phyloP scores from a whole-genome alignment of 1,140 invertebrate species.

The Latrodectus geometricus region DNA sequence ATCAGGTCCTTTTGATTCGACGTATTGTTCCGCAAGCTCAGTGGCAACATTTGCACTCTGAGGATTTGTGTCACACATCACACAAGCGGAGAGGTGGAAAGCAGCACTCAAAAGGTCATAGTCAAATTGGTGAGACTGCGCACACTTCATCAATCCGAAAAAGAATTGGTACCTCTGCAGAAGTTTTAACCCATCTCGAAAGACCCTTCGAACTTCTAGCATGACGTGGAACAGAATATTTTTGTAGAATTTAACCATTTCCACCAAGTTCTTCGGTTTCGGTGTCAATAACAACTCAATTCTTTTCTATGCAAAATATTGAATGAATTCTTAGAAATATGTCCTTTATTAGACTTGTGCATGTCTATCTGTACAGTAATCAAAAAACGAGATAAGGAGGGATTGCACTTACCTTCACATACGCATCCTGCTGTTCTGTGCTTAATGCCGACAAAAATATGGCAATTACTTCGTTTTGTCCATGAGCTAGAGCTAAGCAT shows the following conservation, averaged over 20 bases:
- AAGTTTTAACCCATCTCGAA: neutral
- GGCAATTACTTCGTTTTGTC: neutral
- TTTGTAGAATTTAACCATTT: neutral
- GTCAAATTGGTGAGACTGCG: neutral
- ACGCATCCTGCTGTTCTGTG: slow-evolving; percentile 9
- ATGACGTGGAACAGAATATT: slow-evolving; percentile 5
- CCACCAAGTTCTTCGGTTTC: neutral
- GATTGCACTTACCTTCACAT: slow-evolving; percentile 13
- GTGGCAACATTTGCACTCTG: neutral
- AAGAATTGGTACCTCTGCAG: neutral
- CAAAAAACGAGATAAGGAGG: too few relatives aligned
- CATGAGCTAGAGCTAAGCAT: neutral
- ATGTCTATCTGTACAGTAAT: too few relatives aligned
- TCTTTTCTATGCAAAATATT: neutral
- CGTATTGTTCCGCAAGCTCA: neutral
- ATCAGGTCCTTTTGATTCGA: neutral
- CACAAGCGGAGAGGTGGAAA: neutral
- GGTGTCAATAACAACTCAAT: neutral
- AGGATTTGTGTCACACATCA: neutral
- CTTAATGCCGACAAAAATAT: neutral
- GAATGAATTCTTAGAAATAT: too few relatives aligned
- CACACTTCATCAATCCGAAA: neutral
- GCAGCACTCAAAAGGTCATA: neutral
- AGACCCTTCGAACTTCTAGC: neutral
- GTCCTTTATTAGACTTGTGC: too few relatives aligned